Base-by-base conservation (phyloP, 2,113 vertebrate species). In the Hassar affinis region DNA sequence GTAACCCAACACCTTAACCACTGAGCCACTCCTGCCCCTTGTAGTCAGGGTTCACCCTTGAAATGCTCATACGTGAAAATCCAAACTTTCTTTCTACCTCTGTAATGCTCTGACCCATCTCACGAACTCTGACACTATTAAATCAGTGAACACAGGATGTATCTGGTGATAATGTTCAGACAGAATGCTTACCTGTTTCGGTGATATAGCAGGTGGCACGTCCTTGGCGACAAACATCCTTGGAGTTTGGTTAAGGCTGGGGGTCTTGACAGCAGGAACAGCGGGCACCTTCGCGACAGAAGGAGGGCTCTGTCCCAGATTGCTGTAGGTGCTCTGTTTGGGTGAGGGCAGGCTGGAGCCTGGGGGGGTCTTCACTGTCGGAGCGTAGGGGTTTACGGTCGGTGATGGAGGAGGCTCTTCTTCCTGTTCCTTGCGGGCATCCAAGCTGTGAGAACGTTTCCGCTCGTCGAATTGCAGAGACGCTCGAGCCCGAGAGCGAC, bases 381-480 rank as follows among this genome's bases (percentile, higher is more conserved):
- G 5, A 35, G 86, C 83, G 15, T 94, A 92, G 49, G 92, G 92
- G 83, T 93, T 93, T 10, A 82, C 38, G 17, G 87, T 86, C 0
- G 91, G 91, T 18, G 92, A 91, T 0, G 86, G 72, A 8, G 85
- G 75, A 15, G 25, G 80, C 18, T 90, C 87, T 0, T 85, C 81
- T 22, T 78, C 45, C 17, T 47, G 25, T 6, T 92, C 90, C 54
- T 92, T 91, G 15, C 86, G 80, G 0, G 90, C 85, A 0, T 98
- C 96, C 1, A 97, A 91, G 87, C 96, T 98, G 76, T 94, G 94
- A 0, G 96, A 97, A 2, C 96, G 92, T 38, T 91, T 94, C 68
- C 89, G 89, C 57, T 96, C 94, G 0, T 96, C 94, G 0, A 90
- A 87, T 2, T 87, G 86, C 74, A 96, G 71, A 25, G 85, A 90